Evolutionary conservation across 2,888 invertebrate species (phyloP), one percentile per base, ranked within the genome.

Genomic region (Physocephala rufipes): DNA sequence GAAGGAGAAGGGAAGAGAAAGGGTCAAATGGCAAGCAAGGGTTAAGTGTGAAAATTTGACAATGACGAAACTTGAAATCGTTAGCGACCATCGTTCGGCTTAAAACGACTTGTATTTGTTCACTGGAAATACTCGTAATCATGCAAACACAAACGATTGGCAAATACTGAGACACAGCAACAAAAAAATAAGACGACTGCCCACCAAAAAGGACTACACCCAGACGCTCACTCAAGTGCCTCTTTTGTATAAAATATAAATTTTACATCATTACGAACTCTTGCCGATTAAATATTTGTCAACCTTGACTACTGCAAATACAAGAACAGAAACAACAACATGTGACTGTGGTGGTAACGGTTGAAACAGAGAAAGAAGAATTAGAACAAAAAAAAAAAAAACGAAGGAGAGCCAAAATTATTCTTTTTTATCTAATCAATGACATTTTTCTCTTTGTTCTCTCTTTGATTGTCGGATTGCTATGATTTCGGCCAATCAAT

Each of bases 201-300:
- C 5, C 30, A 61, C 49, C 55, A 15, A 58, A 55, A 67, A n/a
- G n/a, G n/a, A n/a, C n/a, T 36, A 67, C 55, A 36, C 67, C 24
- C 43, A 45, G 43, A 66, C 16, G 28, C 45, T 2, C 47, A 45
- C 45, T 36, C 12, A 62, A 19, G 45, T 15, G 36, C 5, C 36
- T n/a, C 26, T 2, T 4, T 19, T 43, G 36, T 49, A 2, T 49
- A 68, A 30, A 12, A 26, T 55, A 45, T 13, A n/a, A 68, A 68
- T 68, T 15, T 53, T 62, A 62, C 68, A 51, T 74, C 76, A 75
- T 78, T 75, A 74, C 58, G 26, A 58, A 58, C 15, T 36, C 36
- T 36, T 58, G 58, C 12, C 75, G 73, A 71, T 75, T 77, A 76
- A 78, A 78, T 78, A 78, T 78, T 78, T 77, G 77, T 76, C 76